These are phyloP conservation scores for Poeciliopsis infans DNA, from an alignment of 2,797 vertebrate genomes.

Conservation along the genomic window DNA sequence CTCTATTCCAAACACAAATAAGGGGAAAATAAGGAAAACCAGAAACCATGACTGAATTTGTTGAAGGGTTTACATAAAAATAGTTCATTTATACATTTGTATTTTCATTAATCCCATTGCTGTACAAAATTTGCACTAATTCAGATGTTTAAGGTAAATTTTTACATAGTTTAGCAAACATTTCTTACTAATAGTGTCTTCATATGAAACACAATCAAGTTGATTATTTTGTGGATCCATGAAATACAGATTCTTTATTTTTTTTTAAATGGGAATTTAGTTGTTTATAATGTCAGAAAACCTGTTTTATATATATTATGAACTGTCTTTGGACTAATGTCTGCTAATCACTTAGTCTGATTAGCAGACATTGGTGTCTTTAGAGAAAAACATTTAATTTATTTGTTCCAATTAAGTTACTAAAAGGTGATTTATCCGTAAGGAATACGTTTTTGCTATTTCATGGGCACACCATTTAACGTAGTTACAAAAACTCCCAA, in stretches of 20 bases:
- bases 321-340: background rate
- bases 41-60: background rate
- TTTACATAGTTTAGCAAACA: background rate
- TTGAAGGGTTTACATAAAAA: background rate
- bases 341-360: background rate
- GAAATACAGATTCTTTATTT: background rate
- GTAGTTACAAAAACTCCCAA: background rate
- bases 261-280: background rate
- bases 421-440: background rate
- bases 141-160: background rate
- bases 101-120: background rate
- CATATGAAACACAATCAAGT: background rate
- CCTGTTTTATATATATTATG: background rate
- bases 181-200: background rate
- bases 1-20: too few species aligned
- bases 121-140: background rate
- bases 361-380: background rate
- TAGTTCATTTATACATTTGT: background rate
- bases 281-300: background rate
- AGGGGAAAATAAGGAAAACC: background rate
- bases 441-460: background rate
- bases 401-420: background rate
- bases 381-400: background rate
- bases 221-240: background rate
- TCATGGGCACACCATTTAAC: background rate